Percentiles rank a stretch among this genome's conserved stretches.
Evolutionary conservation across 2,113 vertebrate genomes (phyloP).

Genomic region (Sinocyclocheilus anophthalmus): DNA sequence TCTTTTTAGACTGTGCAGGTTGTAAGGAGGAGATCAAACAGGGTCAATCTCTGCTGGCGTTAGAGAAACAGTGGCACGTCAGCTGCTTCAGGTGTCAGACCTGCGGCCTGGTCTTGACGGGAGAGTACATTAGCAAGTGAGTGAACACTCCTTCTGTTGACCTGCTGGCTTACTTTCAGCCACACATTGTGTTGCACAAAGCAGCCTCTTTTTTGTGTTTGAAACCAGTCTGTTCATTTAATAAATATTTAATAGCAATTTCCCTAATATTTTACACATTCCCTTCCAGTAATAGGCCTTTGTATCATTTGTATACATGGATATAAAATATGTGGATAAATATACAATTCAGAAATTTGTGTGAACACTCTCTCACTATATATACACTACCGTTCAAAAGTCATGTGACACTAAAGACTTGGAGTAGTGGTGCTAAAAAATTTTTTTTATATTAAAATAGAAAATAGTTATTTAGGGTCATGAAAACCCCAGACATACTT

Average conservation of each 20-base stretch:
- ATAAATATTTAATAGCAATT: not conserved
- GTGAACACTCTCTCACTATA: not conserved
- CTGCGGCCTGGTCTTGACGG: slow-evolving; percentile 91
- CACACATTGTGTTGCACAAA: not conserved
- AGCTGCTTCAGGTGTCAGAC: slow-evolving; percentile 98
- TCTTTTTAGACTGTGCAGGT: slow-evolving; percentile 87
- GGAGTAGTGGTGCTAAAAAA: not conserved
- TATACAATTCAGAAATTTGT: not conserved
- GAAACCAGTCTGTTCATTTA: not conserved
- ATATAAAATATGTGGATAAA: not conserved
- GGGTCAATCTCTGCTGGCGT: slow-evolving; percentile 92
- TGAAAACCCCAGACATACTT: too few relatives aligned
- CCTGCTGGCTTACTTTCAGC: not conserved
- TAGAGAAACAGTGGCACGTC: slow-evolving; percentile 99
- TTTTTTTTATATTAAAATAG: not conserved
- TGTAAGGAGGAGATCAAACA: slow-evolving; percentile 97
- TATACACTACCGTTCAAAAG: not conserved
- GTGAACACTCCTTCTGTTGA: slow-evolving; percentile 60
- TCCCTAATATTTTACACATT: not conserved
- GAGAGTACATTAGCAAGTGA: slow-evolving; percentile 99
- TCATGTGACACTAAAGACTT: not conserved
- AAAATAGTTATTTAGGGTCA: not conserved
- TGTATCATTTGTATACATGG: not conserved
- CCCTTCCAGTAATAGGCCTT: not conserved
- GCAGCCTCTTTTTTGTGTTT: not conserved